Evolutionary conservation across 2,797 vertebrate genomes (phyloP), one percentile per base, ranked within the genome.

Genomic region (Stomatorhinus walkeri): DNA sequence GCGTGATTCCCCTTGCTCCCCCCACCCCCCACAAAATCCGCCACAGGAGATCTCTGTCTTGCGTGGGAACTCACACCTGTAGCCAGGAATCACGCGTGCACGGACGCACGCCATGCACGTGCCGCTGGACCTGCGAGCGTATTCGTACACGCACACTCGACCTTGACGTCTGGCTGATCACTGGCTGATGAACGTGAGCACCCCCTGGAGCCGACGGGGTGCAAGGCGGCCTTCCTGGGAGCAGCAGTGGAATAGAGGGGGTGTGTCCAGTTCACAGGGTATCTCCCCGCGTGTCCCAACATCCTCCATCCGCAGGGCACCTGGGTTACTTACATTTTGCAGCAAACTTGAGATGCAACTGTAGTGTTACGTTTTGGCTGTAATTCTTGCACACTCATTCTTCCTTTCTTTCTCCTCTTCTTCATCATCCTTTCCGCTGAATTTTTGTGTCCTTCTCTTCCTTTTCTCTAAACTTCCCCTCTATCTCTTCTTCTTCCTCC

Each of bases 221-320:
- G 79, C 6, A 12, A n/a, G 43, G 79, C 7, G 79, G 9, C 40
- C 64, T 68, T 68, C 64, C 72, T n/a, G 36, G 72, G 72, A 43
- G 72, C 16, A 8, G 72, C 32, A 43, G 36, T 19, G 36, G 72
- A 43, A n/a, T 8, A 43, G 16, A 79, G 32, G 6, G 72, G 72
- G 52, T 56, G 85, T 87, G 52, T 40, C 28, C 52, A 87, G 12
- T 59, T 14, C 56, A 87, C 85, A 87, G 85, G 85, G 85, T 87
- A 59, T 32, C 1, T 9, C 52, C 16, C 85, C 16, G 36, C 12
- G 22, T 76, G 48, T 54, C 46, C 28, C 12, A 6, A 49, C 64
- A 79, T 14, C 28, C n/a, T 19, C 51, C 76, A 9, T 59, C 22
- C 32, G 24, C 56, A 28, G 51, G 52, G 51, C 14, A 9, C 51